A percentile compares a stretch with the other conserved stretches of the same genome.
Conservation (phyloP, 2,888 invertebrate genomes). For the Noctua janthina region DNA sequence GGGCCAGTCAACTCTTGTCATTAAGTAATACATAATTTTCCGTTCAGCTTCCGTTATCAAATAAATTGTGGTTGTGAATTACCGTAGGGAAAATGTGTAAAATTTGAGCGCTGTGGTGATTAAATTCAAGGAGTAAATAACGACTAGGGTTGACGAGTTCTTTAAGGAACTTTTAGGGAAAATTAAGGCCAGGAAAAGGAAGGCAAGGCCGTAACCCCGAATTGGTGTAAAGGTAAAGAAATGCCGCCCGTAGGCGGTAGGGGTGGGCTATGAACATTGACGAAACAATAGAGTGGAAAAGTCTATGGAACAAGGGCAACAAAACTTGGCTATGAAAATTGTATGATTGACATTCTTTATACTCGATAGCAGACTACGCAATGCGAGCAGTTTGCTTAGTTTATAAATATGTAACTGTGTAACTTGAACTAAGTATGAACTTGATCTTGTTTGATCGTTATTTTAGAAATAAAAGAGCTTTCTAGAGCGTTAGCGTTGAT, state of each 20-base stretch:
- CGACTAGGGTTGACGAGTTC: background rate
- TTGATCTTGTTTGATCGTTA: background rate
- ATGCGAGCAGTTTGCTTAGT: background rate
- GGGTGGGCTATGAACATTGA: background rate
- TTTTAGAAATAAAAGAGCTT: background rate
- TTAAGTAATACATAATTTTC: constrained; percentile 17
- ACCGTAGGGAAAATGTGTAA: background rate
- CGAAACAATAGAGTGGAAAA: background rate
- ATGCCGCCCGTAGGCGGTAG: background rate
- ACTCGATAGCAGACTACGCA: background rate
- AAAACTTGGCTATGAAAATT: background rate
- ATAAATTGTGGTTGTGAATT: background rate
- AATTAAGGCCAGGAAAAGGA: background rate
- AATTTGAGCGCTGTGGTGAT: background rate
- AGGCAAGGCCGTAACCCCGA: background rate
- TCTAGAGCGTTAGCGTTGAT: background rate
- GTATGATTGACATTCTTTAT: background rate
- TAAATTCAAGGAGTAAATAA: background rate
- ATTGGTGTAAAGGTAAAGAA: background rate
- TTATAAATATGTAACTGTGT: background rate
- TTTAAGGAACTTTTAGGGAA: background rate
- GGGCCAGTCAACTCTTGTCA: constrained; percentile 40
- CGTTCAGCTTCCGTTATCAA: constrained; percentile 2
- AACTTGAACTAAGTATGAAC: background rate
- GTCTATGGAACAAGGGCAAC: background rate